phyloP scores from a whole-genome alignment of 2,797 vertebrate species.

The Ciconia nigra region DNA sequence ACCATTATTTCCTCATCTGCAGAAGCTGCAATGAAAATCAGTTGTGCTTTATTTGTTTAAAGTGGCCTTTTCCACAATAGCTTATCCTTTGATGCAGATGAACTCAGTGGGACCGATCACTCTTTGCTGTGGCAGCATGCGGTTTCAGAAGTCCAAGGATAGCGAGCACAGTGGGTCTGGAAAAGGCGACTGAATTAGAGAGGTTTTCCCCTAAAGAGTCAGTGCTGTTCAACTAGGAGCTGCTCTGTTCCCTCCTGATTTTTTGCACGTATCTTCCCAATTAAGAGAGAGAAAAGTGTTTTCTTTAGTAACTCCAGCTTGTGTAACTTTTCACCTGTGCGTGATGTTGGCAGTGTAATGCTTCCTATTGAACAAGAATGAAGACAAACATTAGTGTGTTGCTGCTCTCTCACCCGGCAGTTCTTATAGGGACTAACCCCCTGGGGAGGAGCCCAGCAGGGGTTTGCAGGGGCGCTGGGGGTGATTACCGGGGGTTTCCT shows the following conservation, averaged over 20 bases:
- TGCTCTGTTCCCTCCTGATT: background rate
- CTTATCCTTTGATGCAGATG: background rate
- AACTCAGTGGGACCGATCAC: accelerated
- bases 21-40: background rate
- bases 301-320: background rate
- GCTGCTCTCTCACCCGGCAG: background rate
- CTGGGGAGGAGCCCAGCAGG: accelerated
- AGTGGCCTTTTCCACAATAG: background rate
- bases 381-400: accelerated
- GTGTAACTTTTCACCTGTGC: background rate
- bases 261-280: background rate
- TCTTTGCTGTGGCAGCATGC: background rate
- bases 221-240: background rate
- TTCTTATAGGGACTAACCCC: background rate
- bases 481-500: accelerated
- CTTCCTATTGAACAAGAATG: background rate
- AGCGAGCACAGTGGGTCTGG: background rate
- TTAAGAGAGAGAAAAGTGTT: background rate
- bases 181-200: background rate
- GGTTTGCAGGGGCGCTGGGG: background rate
- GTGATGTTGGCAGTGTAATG: background rate
- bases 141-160: background rate
- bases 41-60: background rate
- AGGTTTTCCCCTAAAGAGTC: background rate
- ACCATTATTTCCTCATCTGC: background rate